Percentiles rank a stretch among this genome's conserved stretches.
phyloP scores from a whole-genome alignment of 2,797 vertebrate genomes.

The Esox lucius region DNA sequence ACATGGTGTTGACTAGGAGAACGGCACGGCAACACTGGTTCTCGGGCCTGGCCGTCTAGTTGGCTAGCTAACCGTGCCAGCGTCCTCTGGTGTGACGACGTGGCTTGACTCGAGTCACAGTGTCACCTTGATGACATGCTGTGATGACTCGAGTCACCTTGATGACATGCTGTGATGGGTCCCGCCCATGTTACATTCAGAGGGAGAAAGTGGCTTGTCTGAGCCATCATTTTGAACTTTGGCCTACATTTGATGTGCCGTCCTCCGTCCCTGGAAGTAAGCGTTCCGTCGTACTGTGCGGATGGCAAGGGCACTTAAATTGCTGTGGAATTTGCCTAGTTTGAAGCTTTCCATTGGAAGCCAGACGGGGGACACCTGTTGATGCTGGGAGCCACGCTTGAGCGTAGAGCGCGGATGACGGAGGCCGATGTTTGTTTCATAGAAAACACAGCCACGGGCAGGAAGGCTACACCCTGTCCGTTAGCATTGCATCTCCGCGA shows the following conservation, averaged over 20 bases:
- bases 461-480: conserved; percentile 29
- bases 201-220: too few relatives aligned
- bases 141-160: too few relatives aligned
- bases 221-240: too few relatives aligned
- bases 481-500: conserved; percentile 29
- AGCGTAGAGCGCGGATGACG: conserved; percentile 20
- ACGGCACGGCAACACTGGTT: not conserved
- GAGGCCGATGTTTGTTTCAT: conserved; percentile 21
- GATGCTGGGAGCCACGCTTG: not conserved
- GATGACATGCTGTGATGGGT: not conserved
- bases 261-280: not conserved
- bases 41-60: not conserved
- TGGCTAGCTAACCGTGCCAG: not conserved
- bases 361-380: not conserved
- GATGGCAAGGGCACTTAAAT: not conserved
- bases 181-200: too few relatives aligned
- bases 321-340: not conserved
- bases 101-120: conserved; percentile 3
- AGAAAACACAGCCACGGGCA: conserved; percentile 26
- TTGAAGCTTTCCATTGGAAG: not conserved
- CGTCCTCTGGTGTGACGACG: not conserved
- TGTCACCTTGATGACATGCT: too few relatives aligned
- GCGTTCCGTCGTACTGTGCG: not conserved
- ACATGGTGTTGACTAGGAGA: not conserved
- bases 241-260: not conserved